Percentiles rank a stretch among this genome's conserved stretches.
Conservation (phyloP, 2,113 vertebrate genomes). For the Oxygymnocypris stewartii region DNA sequence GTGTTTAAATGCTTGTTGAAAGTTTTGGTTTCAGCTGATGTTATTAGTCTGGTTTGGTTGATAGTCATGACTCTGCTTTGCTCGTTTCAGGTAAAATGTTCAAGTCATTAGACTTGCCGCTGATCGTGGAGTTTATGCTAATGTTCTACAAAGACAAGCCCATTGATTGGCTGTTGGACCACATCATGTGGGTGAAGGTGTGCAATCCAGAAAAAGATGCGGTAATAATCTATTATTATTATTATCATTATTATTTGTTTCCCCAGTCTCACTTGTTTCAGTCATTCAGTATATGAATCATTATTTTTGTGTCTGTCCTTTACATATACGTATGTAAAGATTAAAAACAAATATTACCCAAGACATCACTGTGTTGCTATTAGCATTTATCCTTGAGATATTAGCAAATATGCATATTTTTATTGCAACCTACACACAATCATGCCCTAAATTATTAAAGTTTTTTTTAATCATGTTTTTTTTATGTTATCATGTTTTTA, state of each 20-base stretch:
- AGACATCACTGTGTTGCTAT: too few relatives aligned
- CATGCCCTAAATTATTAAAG: too few relatives aligned
- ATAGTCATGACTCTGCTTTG: conserved; percentile 19
- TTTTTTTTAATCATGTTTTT: too few relatives aligned
- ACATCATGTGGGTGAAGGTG: conserved; percentile 99
- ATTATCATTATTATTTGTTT: neutral
- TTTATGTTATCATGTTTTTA: too few relatives aligned
- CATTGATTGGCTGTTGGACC: conserved; percentile 98
- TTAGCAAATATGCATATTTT: too few relatives aligned
- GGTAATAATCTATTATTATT: conserved; percentile 71
- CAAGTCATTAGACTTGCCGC: conserved; percentile 92
- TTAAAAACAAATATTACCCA: neutral
- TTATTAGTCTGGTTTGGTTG: conserved; percentile 1
- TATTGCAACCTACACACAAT: too few relatives aligned
- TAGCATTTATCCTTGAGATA: too few relatives aligned
- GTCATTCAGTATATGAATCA: neutral
- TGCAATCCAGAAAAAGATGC: conserved; percentile 99
- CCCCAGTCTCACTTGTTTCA: neutral
- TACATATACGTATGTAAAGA: neutral
- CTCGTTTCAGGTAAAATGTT: conserved; percentile 91
- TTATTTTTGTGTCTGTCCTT: neutral
- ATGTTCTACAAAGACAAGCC: conserved; percentile 99
- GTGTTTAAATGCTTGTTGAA: neutral
- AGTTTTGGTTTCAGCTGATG: conserved; percentile 13
- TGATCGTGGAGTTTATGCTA: conserved; percentile 97